Conservation (phyloP, 2,797 vertebrate species). For the Dryobates pubescens region DNA sequence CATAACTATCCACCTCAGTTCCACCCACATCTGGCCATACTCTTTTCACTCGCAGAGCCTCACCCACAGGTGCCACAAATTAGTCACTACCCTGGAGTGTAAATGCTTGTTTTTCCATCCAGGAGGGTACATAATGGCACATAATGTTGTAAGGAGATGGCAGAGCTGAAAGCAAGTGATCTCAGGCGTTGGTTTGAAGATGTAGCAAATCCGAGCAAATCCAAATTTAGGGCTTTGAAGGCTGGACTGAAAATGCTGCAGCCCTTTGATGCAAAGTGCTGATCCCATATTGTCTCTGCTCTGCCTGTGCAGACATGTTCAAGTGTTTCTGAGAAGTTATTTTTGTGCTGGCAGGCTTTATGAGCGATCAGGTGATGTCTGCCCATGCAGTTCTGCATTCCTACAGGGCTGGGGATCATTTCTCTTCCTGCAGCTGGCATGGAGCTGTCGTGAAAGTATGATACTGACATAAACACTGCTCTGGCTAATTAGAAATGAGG, state of each 20-base stretch:
- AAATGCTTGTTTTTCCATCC: constrained; percentile 31
- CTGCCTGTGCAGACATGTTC: constrained; percentile 30
- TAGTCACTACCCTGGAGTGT: constrained; percentile 33
- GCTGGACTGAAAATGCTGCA: constrained; percentile 5
- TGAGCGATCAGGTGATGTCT: constrained; percentile 54
- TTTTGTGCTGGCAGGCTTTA: constrained; percentile 60
- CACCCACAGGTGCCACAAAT: neutral
- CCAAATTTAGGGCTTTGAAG: constrained; percentile 17
- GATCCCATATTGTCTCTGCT: neutral
- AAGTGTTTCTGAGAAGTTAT: constrained; percentile 63
- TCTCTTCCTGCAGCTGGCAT: constrained; percentile 36
- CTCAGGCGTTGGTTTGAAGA: neutral
- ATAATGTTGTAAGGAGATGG: neutral
- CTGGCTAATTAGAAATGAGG: constrained; percentile 3
- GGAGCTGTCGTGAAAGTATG: neutral
- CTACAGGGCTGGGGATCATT: neutral
- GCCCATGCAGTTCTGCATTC: neutral
- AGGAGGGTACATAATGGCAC: neutral
- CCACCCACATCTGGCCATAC: neutral
- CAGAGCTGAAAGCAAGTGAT: constrained; percentile 20
- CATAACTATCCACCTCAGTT: neutral
- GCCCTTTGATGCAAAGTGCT: constrained; percentile 36
- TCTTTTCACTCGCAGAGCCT: constrained; percentile 13
- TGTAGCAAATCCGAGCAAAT: constrained; percentile 6
- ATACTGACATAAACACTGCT: neutral